These are phyloP conservation scores for Tipula confusa DNA, from an alignment of 2,888 invertebrate species.

Conservation along the genomic window DNA sequence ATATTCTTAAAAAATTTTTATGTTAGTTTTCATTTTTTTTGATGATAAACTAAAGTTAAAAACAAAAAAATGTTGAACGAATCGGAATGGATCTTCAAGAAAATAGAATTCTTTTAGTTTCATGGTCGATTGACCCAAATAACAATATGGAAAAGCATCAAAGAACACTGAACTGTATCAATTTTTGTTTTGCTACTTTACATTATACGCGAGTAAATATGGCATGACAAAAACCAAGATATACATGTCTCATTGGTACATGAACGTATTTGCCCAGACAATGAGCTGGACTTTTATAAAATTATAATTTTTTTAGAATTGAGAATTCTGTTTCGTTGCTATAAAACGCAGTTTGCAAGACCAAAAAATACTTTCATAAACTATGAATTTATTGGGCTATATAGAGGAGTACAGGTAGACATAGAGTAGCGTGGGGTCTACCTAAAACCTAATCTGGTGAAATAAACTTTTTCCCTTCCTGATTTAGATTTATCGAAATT, in stretches of 20 bases:
- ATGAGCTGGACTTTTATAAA: not conserved
- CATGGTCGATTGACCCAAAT: slow-evolving; percentile 12
- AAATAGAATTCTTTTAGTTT: not conserved
- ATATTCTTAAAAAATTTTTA: not conserved
- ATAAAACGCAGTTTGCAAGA: not conserved
- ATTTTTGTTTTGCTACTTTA: not conserved
- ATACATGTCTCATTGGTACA: not conserved
- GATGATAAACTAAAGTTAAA: not conserved
- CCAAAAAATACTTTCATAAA: not conserved
- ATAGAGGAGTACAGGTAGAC: not conserved
- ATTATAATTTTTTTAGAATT: not conserved
- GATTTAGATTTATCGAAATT: too few relatives aligned
- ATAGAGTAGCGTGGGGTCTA: not conserved
- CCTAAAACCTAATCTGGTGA: too few relatives aligned
- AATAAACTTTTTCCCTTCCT: too few relatives aligned
- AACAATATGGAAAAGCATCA: slow-evolving; percentile 16
- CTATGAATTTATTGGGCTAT: not conserved
- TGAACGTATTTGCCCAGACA: not conserved
- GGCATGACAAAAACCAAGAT: not conserved
- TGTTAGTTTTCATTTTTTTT: not conserved
- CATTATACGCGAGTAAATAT: not conserved
- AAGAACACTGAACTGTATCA: slow-evolving; percentile 12
- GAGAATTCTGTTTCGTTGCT: not conserved
- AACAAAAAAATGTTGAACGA: not conserved
- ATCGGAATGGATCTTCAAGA: not conserved